Conservation (phyloP, 2,888 invertebrate species). For the Volucella zonaria region DNA sequence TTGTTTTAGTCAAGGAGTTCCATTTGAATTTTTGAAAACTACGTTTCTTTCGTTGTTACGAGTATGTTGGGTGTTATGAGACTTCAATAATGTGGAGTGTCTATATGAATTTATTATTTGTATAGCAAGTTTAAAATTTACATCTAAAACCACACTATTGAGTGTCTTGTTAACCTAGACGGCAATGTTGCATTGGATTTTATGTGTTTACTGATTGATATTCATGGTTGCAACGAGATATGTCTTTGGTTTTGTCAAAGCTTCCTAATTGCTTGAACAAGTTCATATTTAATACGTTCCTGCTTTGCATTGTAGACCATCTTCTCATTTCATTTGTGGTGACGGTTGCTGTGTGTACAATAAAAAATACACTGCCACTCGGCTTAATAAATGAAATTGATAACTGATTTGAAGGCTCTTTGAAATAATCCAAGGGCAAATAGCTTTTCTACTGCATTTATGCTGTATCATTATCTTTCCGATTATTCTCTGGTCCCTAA, state of each 20-base stretch:
- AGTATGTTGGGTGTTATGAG: background rate
- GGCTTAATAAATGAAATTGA: background rate
- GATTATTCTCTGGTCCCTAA: too few relatives aligned
- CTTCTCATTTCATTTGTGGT: constrained; percentile 9
- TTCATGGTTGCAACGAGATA: constrained; percentile 4
- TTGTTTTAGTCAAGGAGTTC: constrained; percentile 33
- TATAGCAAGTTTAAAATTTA: too few relatives aligned
- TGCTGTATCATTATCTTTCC: too few relatives aligned
- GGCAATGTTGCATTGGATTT: too few relatives aligned
- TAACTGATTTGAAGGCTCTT: background rate
- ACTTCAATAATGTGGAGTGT: too few relatives aligned
- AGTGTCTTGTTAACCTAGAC: too few relatives aligned
- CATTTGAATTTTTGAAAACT: background rate
- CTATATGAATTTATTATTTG: too few relatives aligned
- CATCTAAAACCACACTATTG: too few relatives aligned
- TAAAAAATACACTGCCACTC: background rate
- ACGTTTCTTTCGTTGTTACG: background rate
- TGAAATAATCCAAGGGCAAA: background rate
- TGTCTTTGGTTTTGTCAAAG: background rate
- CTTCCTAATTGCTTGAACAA: constrained; percentile 10
- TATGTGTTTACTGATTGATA: too few relatives aligned
- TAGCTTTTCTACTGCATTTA: too few relatives aligned
- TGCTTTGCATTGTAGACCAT: constrained; percentile 6
- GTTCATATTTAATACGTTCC: background rate
- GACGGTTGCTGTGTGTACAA: too few relatives aligned